Conservation (phyloP, 92 coral and sea anemone genomes). For the Muricea muricata region DNA sequence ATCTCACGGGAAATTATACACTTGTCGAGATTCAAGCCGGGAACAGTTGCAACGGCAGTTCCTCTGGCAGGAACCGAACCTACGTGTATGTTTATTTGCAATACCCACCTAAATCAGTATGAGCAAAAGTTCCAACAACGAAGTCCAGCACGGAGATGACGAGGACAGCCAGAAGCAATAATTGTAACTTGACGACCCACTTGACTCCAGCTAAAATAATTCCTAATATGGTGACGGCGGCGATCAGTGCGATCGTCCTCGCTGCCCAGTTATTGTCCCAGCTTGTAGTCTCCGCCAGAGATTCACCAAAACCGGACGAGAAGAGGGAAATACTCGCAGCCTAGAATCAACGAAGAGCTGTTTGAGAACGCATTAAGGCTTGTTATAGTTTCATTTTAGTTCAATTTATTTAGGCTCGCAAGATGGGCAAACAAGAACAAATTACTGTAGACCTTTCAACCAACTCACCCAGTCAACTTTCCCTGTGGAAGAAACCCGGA, state of each 20-base stretch:
- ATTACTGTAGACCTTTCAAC: too few relatives aligned
- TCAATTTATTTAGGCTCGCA: too few relatives aligned
- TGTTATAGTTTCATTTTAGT: too few relatives aligned
- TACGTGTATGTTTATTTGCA: too few relatives aligned
- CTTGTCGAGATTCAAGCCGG: too few relatives aligned
- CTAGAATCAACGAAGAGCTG: conserved; percentile 53
- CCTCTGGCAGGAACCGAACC: too few relatives aligned
- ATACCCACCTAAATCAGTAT: conserved; percentile 89
- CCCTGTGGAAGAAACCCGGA: too few relatives aligned
- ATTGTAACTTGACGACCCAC: conserved; percentile 97
- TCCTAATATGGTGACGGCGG: conserved; percentile 76
- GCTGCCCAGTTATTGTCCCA: conserved; percentile 99
- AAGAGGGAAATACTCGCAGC: conserved; percentile 95
- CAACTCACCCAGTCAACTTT: too few relatives aligned
- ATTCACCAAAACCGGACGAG: conserved; percentile 99
- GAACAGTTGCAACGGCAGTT: too few relatives aligned
- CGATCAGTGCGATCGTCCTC: conserved; percentile 85
- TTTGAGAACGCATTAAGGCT: background rate
- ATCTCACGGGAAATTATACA: too few relatives aligned
- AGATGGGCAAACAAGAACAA: too few relatives aligned
- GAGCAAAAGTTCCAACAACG: conserved; percentile 97
- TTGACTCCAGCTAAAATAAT: conserved; percentile 99
- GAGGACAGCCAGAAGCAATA: conserved; percentile 86
- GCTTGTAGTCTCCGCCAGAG: conserved; percentile 91
- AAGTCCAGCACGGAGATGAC: conserved; percentile 93